These are phyloP conservation scores for Drosophila suboccidentalis DNA, from an alignment of 2,888 invertebrate species.

Conservation along the genomic window DNA sequence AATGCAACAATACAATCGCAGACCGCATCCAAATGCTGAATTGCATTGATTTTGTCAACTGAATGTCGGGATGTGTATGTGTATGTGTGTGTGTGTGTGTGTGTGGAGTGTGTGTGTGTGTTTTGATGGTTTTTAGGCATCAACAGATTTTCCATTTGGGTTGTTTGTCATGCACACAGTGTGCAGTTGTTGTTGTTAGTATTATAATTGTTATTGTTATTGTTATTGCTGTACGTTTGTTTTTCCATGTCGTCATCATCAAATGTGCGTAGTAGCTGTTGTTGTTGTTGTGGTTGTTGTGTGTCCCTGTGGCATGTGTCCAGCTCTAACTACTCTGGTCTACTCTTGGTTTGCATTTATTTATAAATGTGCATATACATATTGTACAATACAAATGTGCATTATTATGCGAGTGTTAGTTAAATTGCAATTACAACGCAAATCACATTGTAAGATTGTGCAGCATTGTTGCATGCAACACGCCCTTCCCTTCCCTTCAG, in stretches of 20 bases:
- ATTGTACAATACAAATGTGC: slow-evolving; percentile 15
- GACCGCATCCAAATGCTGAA: slow-evolving; percentile 31
- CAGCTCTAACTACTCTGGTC: slow-evolving; percentile 19
- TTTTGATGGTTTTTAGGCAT: slow-evolving; percentile 63
- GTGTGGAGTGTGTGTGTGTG: slow-evolving; percentile 30
- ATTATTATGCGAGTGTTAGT: slow-evolving; percentile 75
- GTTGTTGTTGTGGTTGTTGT: slow-evolving; percentile 14
- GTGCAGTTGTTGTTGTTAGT: slow-evolving; percentile 22
- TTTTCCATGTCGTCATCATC: slow-evolving; percentile 53
- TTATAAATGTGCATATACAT: not conserved
- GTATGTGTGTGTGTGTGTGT: slow-evolving; percentile 27
- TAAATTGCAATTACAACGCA: slow-evolving; percentile 77
- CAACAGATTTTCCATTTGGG: slow-evolving; percentile 78
- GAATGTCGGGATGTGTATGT: slow-evolving; percentile 8
- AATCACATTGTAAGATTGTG: slow-evolving; percentile 59
- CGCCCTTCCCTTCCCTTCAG: slow-evolving; percentile 15
- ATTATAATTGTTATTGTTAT: slow-evolving; percentile 28
- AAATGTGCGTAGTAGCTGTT: slow-evolving; percentile 32
- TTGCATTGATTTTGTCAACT: slow-evolving; percentile 57
- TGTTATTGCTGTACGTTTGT: slow-evolving; percentile 44
- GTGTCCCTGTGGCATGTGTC: slow-evolving; percentile 53
- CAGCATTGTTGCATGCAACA: slow-evolving; percentile 46
- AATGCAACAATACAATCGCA: slow-evolving; percentile 16
- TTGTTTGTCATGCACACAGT: slow-evolving; percentile 73
- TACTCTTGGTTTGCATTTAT: slow-evolving; percentile 27